Conservation (phyloP, 2,113 vertebrate species). For the Athene noctua region DNA sequence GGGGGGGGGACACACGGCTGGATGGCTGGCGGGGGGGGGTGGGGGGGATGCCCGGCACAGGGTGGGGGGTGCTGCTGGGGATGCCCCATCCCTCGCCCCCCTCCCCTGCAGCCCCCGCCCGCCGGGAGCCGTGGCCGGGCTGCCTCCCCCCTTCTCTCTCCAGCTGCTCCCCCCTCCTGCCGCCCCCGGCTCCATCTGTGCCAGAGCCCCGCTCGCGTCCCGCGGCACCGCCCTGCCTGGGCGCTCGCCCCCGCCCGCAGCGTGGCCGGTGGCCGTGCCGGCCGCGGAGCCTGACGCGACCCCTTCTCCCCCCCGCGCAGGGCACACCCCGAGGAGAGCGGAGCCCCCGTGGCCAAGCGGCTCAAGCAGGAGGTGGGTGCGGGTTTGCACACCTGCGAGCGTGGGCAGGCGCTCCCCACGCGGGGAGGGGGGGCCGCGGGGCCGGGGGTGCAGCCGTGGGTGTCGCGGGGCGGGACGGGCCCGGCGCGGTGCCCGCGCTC, state of each 20-base stretch:
- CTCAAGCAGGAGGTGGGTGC: slow-evolving; percentile 87
- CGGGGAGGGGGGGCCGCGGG: not conserved
- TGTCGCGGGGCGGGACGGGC: no score
- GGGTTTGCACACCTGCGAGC: not conserved
- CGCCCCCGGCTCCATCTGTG: not conserved
- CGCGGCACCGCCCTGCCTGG: not conserved
- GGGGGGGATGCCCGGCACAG: not conserved
- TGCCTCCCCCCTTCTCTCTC: not conserved
- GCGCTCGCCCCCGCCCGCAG: not conserved
- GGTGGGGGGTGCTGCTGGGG: not conserved
- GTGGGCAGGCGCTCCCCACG: not conserved
- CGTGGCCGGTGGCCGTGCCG: not conserved
- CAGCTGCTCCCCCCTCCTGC: not conserved
- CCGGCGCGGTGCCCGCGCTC: no score
- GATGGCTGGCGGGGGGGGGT: not conserved
- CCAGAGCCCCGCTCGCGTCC: not conserved
- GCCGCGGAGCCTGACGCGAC: not conserved
- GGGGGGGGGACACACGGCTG: no score
- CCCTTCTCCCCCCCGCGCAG: slow-evolving; percentile 55
- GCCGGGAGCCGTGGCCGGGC: fast-evolving
- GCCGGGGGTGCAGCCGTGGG: no score
- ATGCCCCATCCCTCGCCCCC: not conserved
- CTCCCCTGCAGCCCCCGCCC: not conserved
- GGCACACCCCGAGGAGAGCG: slow-evolving; percentile 75
- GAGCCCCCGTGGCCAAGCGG: slow-evolving; percentile 76